A percentile compares a stretch with the other conserved stretches of the same genome.
Conservation (phyloP, 2,888 invertebrate species). For the Choreutis nemorana region DNA sequence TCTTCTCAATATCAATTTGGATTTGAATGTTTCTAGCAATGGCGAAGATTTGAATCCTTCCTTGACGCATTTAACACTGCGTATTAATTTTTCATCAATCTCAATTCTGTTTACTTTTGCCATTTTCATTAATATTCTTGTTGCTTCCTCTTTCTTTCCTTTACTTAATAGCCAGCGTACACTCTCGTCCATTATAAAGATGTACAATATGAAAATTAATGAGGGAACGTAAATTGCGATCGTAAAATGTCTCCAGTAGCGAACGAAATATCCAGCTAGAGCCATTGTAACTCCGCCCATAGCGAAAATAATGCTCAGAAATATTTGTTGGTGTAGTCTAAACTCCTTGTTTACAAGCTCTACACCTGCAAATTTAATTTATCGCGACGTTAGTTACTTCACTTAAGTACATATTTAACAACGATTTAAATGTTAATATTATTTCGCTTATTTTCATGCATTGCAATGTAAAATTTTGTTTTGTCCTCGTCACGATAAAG, state of each 20-base stretch:
- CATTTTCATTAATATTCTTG: constrained; percentile 67
- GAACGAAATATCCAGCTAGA: constrained; percentile 67
- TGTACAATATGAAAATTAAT: constrained; percentile 70
- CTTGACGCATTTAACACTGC: constrained; percentile 22
- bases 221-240: constrained; percentile 74
- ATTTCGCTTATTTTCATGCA: too few species aligned
- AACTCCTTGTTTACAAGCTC: constrained; percentile 33
- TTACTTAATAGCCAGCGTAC: constrained; percentile 83
- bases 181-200: constrained; percentile 75
- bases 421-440: too few species aligned
- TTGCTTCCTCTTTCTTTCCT: constrained; percentile 70
- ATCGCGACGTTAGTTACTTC: too few species aligned
- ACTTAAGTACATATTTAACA: too few species aligned
- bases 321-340: constrained; percentile 20
- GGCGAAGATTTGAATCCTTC: constrained; percentile 13
- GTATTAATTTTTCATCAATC: constrained; percentile 26
- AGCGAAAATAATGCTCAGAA: constrained; percentile 63
- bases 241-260: constrained; percentile 74
- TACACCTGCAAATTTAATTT: constrained; percentile 28
- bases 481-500: too few species aligned
- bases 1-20: constrained; percentile 22
- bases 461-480: too few species aligned
- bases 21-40: constrained; percentile 21
- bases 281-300: constrained; percentile 70
- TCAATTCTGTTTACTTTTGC: constrained; percentile 51